Evolutionary conservation across 2,888 invertebrate genomes (phyloP), one percentile per base, ranked within the genome.

Genomic region (Stenurella melanura): DNA sequence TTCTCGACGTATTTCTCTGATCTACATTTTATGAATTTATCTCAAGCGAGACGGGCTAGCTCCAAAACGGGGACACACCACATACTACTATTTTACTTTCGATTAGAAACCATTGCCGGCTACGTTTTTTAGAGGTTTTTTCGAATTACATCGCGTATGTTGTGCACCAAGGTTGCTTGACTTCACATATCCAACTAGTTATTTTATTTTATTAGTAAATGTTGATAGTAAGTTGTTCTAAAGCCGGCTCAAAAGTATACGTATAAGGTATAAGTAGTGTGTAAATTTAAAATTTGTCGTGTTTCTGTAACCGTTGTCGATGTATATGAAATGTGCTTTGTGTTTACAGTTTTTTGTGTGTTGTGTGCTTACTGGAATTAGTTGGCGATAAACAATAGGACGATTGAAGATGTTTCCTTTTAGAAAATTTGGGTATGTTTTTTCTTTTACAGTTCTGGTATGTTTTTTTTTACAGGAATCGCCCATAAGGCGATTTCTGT

Each of bases 381-480:
- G 12, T 60, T 21, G 26, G 15, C 6, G 26, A 0, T 15, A 18
- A 15, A 17, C 9, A 18, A 17, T 6, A 18, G 12, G 56, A 26
- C n/a, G 50, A 42, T 42, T 12, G 30, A 67, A 21, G 9, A 67
- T 67, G 67, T 67, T 67, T 67, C 56, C 67, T 67, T 67, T 67
- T 26, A 26, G 67, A 26, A 67, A 30, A 67, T 50, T 26, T 26
- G 11, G 54, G 67, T 67, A 67, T 3, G 50, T 67, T 17, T 42
- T 42, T 42, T 15, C 15, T 42, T 42, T 42, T 42, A 34, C 30
- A 9, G 30, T 34, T 34, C 30, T 2, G 30, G 4, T 26, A 26
- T 3, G 1, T 26, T 26, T 26, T 26, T 4, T 26, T 26, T 26
- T 26, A 26, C 21, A 26, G 21, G 21, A 26, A 26, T 26, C 21